These are phyloP conservation scores for Tipula lateralis DNA, from an alignment of 2,888 invertebrate genomes.

Conservation along the genomic window DNA sequence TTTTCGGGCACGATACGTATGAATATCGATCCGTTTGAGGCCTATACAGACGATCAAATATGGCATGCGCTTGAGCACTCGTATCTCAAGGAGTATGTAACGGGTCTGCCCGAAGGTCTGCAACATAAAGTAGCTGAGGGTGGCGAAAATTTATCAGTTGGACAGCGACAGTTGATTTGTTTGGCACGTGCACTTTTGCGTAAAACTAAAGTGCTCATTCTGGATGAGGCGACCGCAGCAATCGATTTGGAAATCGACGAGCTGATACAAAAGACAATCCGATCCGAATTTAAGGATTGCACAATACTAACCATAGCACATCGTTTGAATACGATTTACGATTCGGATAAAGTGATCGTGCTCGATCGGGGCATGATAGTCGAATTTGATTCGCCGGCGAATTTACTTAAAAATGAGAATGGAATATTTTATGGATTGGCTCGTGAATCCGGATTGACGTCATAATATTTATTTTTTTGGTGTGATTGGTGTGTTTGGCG, in stretches of 20 bases:
- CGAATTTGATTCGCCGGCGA: slow-evolving; percentile 47
- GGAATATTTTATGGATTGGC: slow-evolving; percentile 52
- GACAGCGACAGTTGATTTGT: slow-evolving; percentile 52
- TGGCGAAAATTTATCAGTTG: slow-evolving; percentile 46
- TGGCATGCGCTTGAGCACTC: slow-evolving; percentile 54
- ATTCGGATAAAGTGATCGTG: slow-evolving; percentile 72
- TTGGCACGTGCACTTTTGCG: slow-evolving; percentile 50
- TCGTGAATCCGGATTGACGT: slow-evolving; percentile 35
- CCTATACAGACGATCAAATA: slow-evolving; percentile 50
- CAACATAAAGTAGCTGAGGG: slow-evolving; percentile 45
- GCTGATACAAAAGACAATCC: slow-evolving; percentile 64
- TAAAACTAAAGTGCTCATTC: slow-evolving; percentile 51
- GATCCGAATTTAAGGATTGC: slow-evolving; percentile 70
- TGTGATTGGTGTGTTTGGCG: not conserved
- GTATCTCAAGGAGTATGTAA: slow-evolving; percentile 48
- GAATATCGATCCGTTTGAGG: slow-evolving; percentile 55
- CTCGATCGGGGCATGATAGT: slow-evolving; percentile 44
- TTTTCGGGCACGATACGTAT: slow-evolving; percentile 50
- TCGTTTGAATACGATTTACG: slow-evolving; percentile 79
- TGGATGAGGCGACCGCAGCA: slow-evolving; percentile 54
- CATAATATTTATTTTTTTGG: not conserved
- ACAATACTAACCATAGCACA: slow-evolving; percentile 84
- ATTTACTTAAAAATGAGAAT: slow-evolving; percentile 42
- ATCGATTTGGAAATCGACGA: slow-evolving; percentile 54
- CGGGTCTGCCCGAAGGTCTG: slow-evolving; percentile 39